Evolutionary conservation across 2,113 vertebrate genomes (phyloP), one percentile per base, ranked within the genome.

Genomic region (Fregata magnificens): DNA sequence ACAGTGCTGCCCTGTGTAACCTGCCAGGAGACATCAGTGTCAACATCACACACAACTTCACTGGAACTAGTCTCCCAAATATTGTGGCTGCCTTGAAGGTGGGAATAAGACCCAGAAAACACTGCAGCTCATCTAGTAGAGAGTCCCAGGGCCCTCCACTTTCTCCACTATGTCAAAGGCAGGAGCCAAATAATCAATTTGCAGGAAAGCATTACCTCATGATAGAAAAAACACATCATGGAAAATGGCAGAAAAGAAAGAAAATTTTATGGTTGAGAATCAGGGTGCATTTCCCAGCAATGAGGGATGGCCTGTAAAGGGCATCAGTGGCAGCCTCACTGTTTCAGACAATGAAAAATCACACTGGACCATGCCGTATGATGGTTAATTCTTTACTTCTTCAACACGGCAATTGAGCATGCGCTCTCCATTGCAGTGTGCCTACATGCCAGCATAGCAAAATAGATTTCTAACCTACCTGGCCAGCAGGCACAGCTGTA

Each of bases 401-500:
- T 47, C 59, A 50, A 12, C 19, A 28, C 4, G 4, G 26, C 26
- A 10, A 9, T 17, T 32, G 7, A 28, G 20, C 44, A 44, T 0
- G 1, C 5, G 53, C 44, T 67, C 17, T 25, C 86, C 45, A 8
- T 2, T 7, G 32, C 50, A 3, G 2, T 7, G 19, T 16, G 52
- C 20, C 50, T 32, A 16, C 49, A 24, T 1, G 6, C 6, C 44
- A 36, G 36, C 21, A 5, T 0, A 69, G 47, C n/a, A 38, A 21
- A 44, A 28, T 3, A 63, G 55, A 44, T 47, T 50, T 52, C 67
- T 32, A 73, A 82, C 97, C 15, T 97, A 99, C 99, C 99, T 98
- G 99, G 95, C 99, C 98, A 99, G 97, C 99, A 99, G 74, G 97
- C 96, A 90, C 99, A 99, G 90, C 81, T 80, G 96, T 99, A 99